Conservation (phyloP, 2,113 vertebrate genomes). For the Channa maculata region DNA sequence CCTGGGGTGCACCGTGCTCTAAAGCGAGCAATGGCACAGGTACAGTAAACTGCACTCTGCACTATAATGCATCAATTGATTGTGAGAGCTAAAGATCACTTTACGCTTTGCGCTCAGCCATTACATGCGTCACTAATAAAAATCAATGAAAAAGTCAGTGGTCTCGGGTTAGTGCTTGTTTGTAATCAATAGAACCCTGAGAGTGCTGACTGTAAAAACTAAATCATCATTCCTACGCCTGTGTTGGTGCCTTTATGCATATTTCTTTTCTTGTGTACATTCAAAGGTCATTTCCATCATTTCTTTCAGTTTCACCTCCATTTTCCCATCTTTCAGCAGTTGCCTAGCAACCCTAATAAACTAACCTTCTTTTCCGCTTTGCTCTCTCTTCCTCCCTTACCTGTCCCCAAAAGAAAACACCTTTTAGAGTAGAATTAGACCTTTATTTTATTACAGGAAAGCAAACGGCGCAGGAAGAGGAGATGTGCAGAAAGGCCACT, state of each 20-base stretch:
- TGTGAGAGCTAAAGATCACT: not conserved
- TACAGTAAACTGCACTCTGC: not conserved
- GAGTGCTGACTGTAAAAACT: constrained; percentile 20
- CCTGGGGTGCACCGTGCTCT: constrained; percentile 74
- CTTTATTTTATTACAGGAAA: constrained; percentile 70
- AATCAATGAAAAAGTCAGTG: not conserved
- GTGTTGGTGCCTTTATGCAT: not conserved
- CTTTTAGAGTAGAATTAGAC: constrained; percentile 75
- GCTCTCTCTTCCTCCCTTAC: constrained; percentile 64
- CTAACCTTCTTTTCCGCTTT: constrained; percentile 69
- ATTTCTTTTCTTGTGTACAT: not conserved
- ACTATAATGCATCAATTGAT: constrained; percentile 1
- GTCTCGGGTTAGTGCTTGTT: constrained; percentile 1
- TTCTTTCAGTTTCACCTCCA: constrained; percentile 35
- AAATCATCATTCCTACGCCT: not conserved
- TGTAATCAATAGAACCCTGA: not conserved
- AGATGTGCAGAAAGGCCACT: constrained; percentile 78
- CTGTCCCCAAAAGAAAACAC: constrained; percentile 68
- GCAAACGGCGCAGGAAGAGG: constrained; percentile 19
- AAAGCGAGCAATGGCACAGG: constrained; percentile 53
- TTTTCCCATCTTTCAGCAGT: constrained; percentile 12
- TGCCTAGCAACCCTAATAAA: constrained; percentile 49
- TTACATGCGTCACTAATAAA: not conserved
- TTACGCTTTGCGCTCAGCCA: not conserved
- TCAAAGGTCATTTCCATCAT: not conserved